A percentile compares a stretch with the other conserved stretches of the same genome.
Evolutionary conservation across 64 coral and sea anemone genomes (phyloP).

Genomic region (Cladopsammia gracilis): DNA sequence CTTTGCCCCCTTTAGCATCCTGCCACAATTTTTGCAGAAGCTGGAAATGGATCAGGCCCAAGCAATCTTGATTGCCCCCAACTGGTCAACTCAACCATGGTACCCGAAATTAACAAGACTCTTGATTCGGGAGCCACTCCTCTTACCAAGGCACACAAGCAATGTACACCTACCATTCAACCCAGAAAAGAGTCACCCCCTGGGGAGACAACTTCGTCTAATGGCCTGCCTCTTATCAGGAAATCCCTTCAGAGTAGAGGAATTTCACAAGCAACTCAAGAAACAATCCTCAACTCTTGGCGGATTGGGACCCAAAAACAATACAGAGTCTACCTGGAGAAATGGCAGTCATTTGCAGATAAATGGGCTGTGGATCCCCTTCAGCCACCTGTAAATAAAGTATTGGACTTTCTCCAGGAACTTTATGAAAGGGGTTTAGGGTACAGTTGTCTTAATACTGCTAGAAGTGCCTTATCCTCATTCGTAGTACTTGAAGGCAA

Average conservation of each 20-base stretch:
- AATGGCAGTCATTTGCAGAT: slow-evolving; percentile 14
- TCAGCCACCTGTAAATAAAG: background rate
- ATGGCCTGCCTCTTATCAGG: too few relatives aligned
- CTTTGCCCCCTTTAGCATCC: too few relatives aligned
- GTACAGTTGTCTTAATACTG: slow-evolving; percentile 26
- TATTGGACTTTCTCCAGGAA: background rate
- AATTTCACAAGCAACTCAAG: slow-evolving; percentile 32
- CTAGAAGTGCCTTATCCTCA: slow-evolving; percentile 36
- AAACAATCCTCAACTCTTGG: slow-evolving; percentile 10
- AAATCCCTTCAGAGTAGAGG: background rate
- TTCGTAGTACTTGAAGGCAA: background rate
- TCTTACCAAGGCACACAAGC: too few relatives aligned
- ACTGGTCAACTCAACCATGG: too few relatives aligned
- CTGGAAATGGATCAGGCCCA: too few relatives aligned
- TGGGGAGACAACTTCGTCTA: too few relatives aligned
- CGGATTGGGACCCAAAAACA: background rate
- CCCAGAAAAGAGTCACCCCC: too few relatives aligned
- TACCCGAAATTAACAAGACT: too few relatives aligned
- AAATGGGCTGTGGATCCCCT: background rate
- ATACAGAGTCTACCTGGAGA: background rate
- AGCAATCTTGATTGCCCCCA: too few relatives aligned
- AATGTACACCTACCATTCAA: too few relatives aligned
- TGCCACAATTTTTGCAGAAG: too few relatives aligned
- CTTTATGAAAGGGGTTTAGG: slow-evolving; percentile 5
- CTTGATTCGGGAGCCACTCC: too few relatives aligned